These are phyloP conservation scores for Campoletis sonorensis DNA, from an alignment of 1,140 invertebrate genomes.

Conservation along the genomic window DNA sequence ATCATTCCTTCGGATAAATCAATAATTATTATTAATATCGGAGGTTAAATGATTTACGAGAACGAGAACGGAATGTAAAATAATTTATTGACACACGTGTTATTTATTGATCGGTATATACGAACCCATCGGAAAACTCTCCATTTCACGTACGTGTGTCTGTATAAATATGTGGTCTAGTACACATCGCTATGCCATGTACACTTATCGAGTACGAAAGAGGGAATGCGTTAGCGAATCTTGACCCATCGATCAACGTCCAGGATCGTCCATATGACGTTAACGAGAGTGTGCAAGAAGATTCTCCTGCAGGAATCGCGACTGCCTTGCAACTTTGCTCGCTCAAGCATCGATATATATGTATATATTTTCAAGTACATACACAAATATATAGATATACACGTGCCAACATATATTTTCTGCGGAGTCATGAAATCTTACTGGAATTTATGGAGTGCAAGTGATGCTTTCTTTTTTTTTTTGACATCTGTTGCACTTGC, in stretches of 20 bases:
- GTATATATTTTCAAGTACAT: no score
- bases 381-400: neutral
- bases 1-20: neutral
- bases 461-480: slow-evolving; percentile 14
- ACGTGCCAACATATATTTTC: neutral
- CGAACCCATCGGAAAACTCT: slow-evolving; percentile 28
- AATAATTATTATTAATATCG: slow-evolving; percentile 35
- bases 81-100: slow-evolving; percentile 25
- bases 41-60: slow-evolving; percentile 19
- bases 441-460: slow-evolving; percentile 29
- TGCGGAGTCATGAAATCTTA: slow-evolving; percentile 26
- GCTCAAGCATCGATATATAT: neutral
- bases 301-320: slow-evolving; percentile 19
- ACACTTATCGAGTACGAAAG: slow-evolving; percentile 20
- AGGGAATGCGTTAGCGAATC: slow-evolving; percentile 36
- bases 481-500: neutral
- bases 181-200: neutral
- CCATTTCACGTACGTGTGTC: neutral
- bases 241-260: slow-evolving; percentile 52
- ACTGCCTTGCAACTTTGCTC: neutral
- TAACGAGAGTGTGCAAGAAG: slow-evolving; percentile 49
- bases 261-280: slow-evolving; percentile 43
- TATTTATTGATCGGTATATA: slow-evolving; percentile 14
- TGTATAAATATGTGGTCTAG: neutral
- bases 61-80: slow-evolving; percentile 4